These are phyloP conservation scores for Lasiurus borealis DNA, from an alignment of 2,113 vertebrate species.

Conservation along the genomic window DNA sequence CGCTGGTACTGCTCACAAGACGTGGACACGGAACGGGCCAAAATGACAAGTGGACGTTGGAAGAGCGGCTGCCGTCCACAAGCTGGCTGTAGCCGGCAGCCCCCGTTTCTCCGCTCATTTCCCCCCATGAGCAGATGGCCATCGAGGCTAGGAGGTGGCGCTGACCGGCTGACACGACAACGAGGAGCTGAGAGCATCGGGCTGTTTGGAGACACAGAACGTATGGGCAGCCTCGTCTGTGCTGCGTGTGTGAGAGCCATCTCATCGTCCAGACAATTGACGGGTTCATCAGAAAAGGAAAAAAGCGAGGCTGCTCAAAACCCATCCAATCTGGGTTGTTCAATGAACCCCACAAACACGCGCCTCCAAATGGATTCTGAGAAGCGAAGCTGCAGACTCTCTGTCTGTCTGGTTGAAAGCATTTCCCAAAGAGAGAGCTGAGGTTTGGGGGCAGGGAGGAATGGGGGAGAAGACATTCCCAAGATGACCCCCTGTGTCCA, in stretches of 20 bases:
- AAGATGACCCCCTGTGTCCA: neutral
- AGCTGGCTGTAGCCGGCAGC: neutral
- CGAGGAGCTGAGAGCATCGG: neutral
- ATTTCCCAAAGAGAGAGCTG: conserved; percentile 25
- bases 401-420: neutral
- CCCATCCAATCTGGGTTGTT: neutral
- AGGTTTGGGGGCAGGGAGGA: neutral
- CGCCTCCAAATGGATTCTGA: neutral
- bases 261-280: neutral
- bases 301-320: neutral
- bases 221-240: neutral
- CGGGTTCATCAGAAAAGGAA: neutral
- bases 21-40: neutral
- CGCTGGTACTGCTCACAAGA: neutral
- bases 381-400: neutral
- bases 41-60: neutral
- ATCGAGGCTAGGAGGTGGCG: neutral
- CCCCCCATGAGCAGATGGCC: neutral
- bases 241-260: neutral
- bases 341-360: neutral
- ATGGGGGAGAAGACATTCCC: neutral
- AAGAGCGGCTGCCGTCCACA: neutral
- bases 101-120: neutral
- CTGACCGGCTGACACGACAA: neutral
- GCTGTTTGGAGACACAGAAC: neutral